Conservation (phyloP, 2,888 invertebrate species). For the Oligia fasciuncula region DNA sequence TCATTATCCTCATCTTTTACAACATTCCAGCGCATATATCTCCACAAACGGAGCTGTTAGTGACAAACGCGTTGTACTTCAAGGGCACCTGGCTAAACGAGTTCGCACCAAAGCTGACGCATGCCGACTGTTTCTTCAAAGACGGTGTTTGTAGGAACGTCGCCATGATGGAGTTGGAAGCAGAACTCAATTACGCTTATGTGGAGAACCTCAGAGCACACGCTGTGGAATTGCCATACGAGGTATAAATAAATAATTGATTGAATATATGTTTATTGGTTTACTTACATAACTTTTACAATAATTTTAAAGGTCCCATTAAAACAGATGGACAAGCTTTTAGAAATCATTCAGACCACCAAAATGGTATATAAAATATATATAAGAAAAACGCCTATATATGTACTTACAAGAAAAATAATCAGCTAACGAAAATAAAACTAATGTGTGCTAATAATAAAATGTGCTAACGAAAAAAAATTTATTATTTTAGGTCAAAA, state of each 20-base stretch:
- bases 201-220: conserved; percentile 90
- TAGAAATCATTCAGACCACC: too few relatives aligned
- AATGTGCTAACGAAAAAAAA: too few relatives aligned
- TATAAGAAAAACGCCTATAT: too few relatives aligned
- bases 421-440: too few relatives aligned
- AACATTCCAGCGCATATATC: conserved; percentile 83
- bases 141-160: conserved; percentile 84
- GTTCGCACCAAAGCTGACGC: conserved; percentile 89
- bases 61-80: conserved; percentile 92
- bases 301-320: too few relatives aligned
- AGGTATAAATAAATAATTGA: conserved; percentile 81
- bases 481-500: too few relatives aligned
- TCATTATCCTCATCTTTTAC: background rate
- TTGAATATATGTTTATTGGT: background rate
- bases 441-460: too few relatives aligned
- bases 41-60: conserved; percentile 86
- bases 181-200: conserved; percentile 90
- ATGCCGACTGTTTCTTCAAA: conserved; percentile 88
- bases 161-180: conserved; percentile 91
- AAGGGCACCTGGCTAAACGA: conserved; percentile 91
- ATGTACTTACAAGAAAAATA: too few relatives aligned
- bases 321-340: too few relatives aligned
- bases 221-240: conserved; percentile 92
- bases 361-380: too few relatives aligned
- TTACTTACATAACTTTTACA: too few relatives aligned